Evolutionary conservation across 1,140 invertebrate genomes (phyloP), one percentile per base, ranked within the genome.

Genomic region (Steinernema khuongi): DNA sequence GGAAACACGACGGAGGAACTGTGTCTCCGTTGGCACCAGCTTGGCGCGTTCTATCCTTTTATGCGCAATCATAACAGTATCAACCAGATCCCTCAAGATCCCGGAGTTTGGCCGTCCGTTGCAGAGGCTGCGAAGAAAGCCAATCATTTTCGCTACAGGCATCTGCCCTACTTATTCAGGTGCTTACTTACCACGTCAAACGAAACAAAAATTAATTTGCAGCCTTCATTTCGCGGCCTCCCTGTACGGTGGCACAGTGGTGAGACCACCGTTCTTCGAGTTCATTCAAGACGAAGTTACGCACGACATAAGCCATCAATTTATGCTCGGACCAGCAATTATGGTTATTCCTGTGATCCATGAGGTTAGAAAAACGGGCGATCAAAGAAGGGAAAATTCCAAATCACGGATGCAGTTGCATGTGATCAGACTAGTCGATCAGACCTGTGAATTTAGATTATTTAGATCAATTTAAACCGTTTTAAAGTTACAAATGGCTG

Each of bases 31-130:
- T 82, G 81, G 81, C 80, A 79, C 36, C 81, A 82, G 70, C 50
- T 83, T 36, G 81, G 85, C 29, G 84, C 86, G 14, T 88, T 87
- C 74, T 86, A 86, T 75, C 79, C 85, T 17, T 94, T 94, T 67
- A 73, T 73, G 36, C 41, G 73, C 68, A 72, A 60, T 22, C 50
- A 60, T 22, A 60, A 60, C 19, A 60, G 50, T 22, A 60, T 60
- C 50, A 60, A 71, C 4, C 26, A 73, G 22, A 22, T 18, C 17
- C 36, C 73, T 22, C 30, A 31, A 1, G 36, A 69, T 50, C 36
- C 67, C 1, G 81, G 77, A 1, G 43, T 75, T 0, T 85, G 83
- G 81, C 81, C 79, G n/a, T 74, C 74, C 7, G 83, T 86, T 14
- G 84, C 81, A 0, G 76, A 71, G 31, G 80, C 83, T 7, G 68